Percentiles rank a stretch among this genome's conserved stretches.
Evolutionary conservation across 2,888 invertebrate genomes (phyloP).

Genomic region (Alviniconcha strummeri): DNA sequence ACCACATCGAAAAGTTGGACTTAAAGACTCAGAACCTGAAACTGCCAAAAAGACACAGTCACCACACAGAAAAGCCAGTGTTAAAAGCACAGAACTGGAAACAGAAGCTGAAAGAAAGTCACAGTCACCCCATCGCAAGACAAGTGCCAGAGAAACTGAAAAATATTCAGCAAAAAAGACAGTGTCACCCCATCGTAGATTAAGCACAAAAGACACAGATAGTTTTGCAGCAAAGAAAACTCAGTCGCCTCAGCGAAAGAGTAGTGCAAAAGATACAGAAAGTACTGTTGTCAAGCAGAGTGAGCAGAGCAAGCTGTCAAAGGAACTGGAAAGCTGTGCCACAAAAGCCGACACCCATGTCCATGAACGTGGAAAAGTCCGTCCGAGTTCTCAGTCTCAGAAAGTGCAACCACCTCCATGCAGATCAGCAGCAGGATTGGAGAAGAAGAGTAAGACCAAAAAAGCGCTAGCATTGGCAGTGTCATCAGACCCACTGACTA

Average conservation of each 20-base stretch:
- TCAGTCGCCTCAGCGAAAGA: conserved; percentile 14
- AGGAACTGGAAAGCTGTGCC: neutral
- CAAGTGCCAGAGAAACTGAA: conserved; percentile 26
- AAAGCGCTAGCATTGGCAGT: neutral
- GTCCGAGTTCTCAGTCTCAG: neutral
- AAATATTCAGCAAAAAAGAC: conserved; percentile 14
- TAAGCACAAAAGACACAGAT: neutral
- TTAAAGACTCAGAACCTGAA: conserved; percentile 7
- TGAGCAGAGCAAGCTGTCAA: neutral
- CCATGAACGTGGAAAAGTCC: neutral
- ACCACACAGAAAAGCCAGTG: conserved; percentile 39
- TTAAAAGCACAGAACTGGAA: neutral
- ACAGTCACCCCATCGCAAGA: conserved; percentile 36
- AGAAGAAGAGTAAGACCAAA: neutral
- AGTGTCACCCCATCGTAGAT: conserved; percentile 12
- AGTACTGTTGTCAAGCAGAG: neutral
- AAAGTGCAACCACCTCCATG: conserved; percentile 10
- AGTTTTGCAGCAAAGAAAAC: neutral
- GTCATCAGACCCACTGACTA: neutral
- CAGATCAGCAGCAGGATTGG: neutral
- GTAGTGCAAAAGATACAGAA: conserved; percentile 9
- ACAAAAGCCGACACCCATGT: neutral
- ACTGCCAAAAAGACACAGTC: conserved; percentile 42
- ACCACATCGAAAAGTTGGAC: neutral
- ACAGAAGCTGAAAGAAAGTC: conserved; percentile 4